Evolutionary conservation across 2,888 invertebrate species (phyloP).

Genomic region (Nomada goodeniana): DNA sequence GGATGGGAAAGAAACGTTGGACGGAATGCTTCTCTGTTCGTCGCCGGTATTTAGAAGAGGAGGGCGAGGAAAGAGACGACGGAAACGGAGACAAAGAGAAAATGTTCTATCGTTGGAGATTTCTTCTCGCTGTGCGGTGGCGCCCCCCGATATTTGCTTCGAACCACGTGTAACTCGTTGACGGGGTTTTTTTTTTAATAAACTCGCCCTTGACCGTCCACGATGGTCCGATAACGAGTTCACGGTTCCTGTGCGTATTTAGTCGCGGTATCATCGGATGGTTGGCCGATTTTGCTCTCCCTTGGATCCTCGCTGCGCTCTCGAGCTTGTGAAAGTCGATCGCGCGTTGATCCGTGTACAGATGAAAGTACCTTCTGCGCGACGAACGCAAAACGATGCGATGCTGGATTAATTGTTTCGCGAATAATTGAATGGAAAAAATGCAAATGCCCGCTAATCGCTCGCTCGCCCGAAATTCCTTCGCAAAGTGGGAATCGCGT

Average conservation of each 20-base stretch:
- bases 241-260: too few species aligned
- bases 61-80: constrained; percentile 27
- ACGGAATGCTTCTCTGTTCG: constrained; percentile 31
- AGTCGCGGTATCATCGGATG: too few species aligned
- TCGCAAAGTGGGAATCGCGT: constrained; percentile 11
- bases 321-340: too few species aligned
- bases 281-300: too few species aligned
- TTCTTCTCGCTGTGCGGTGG: constrained; percentile 76
- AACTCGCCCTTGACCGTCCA: constrained; percentile 5
- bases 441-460: background rate
- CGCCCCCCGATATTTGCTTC: constrained; percentile 72
- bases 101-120: constrained; percentile 20
- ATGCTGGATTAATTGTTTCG: background rate
- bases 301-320: too few species aligned
- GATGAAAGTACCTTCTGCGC: too few species aligned
- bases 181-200: constrained; percentile 38
- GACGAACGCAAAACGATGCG: background rate
- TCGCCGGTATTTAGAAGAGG: background rate
- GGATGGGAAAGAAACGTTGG: constrained; percentile 14
- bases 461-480: background rate
- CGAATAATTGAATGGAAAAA: constrained; percentile 7
- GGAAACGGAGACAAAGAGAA: constrained; percentile 57
- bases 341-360: too few species aligned
- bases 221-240: too few species aligned
- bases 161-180: constrained; percentile 41